phyloP scores from a whole-genome alignment of 1,140 invertebrate species.

The Euura lappo region DNA sequence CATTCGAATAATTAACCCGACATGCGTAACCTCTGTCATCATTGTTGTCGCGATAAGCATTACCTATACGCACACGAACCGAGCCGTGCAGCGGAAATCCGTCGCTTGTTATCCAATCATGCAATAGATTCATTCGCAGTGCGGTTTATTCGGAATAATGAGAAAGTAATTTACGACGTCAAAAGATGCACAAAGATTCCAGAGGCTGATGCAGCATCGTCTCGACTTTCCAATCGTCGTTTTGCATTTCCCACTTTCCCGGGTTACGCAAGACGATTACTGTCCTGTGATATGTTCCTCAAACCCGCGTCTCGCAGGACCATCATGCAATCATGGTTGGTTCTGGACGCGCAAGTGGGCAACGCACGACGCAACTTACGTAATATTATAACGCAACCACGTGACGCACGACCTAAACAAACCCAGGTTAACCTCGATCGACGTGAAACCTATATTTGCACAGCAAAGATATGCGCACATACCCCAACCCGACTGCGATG shows the following conservation, averaged over 20 bases:
- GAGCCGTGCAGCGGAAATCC: neutral
- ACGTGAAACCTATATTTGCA: neutral
- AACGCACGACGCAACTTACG: neutral
- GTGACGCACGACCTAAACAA: neutral
- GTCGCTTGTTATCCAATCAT: neutral
- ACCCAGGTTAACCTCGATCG: neutral
- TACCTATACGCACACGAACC: neutral
- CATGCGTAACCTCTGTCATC: neutral
- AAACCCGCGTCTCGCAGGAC: too few relatives aligned
- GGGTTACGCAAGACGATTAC: too few relatives aligned
- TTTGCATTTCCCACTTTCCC: neutral
- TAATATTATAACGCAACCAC: constrained; percentile 3
- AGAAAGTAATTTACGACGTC: too few relatives aligned
- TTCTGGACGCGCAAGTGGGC: too few relatives aligned
- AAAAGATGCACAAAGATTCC: too few relatives aligned
- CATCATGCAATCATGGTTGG: too few relatives aligned
- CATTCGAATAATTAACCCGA: neutral
- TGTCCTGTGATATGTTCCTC: too few relatives aligned
- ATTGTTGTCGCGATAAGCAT: neutral
- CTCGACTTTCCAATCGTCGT: too few relatives aligned
- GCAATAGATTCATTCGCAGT: too few relatives aligned
- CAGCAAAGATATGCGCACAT: neutral
- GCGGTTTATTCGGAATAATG: too few relatives aligned
- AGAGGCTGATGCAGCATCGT: too few relatives aligned
- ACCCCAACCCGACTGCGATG: neutral